These are phyloP conservation scores for Marcusenius ussheri DNA, from an alignment of 2,113 vertebrate genomes.

Conservation along the genomic window DNA sequence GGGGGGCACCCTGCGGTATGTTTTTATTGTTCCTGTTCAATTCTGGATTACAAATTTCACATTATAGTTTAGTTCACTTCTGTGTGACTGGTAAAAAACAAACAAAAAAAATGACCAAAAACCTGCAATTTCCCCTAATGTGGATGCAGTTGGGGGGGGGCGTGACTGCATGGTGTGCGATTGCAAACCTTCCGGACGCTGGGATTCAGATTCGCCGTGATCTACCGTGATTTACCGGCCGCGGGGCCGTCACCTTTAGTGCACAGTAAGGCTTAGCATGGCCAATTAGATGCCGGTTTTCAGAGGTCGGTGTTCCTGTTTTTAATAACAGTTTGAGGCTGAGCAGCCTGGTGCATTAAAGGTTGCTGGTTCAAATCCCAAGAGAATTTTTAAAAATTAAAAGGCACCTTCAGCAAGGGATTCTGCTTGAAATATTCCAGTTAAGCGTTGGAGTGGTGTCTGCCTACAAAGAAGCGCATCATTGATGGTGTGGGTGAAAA, in stretches of 20 bases:
- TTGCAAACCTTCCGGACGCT: neutral
- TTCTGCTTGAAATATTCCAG: neutral
- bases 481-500: neutral
- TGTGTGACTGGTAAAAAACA: neutral
- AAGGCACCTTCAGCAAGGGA: neutral
- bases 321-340: neutral
- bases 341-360: neutral
- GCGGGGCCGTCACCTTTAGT: neutral
- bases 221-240: neutral
- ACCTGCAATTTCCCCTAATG: neutral
- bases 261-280: neutral
- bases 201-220: neutral
- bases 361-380: neutral
- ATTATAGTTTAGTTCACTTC: neutral
- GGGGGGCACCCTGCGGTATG: neutral
- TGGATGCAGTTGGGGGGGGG: neutral
- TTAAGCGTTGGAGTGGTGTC: neutral
- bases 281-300: neutral
- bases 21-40: constrained; percentile 5
- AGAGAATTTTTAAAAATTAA: neutral
- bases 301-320: neutral
- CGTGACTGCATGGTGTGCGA: neutral
- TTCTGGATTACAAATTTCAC: constrained; percentile 16
- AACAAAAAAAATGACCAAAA: neutral
- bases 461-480: neutral